Evolutionary conservation across 2,113 vertebrate genomes (phyloP).

Genomic region (Heliornis fulica): DNA sequence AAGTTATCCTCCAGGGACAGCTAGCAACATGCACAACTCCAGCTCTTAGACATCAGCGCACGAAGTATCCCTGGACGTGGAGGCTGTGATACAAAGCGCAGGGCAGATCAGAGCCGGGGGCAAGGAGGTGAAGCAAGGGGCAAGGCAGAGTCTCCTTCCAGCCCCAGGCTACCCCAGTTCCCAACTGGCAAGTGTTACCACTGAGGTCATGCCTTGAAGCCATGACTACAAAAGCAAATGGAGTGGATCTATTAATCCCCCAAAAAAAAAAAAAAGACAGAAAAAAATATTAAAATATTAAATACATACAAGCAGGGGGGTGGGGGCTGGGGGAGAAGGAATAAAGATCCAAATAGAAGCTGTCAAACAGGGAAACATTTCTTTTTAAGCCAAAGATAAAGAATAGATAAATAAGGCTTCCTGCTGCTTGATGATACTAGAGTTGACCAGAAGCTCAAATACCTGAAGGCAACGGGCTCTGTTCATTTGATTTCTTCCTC

Average conservation of each 20-base stretch:
- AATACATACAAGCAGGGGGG: background rate
- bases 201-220: background rate
- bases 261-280: too few relatives aligned
- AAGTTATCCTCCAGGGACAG: slow-evolving; percentile 43
- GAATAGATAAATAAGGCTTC: background rate
- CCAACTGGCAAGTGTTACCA: background rate
- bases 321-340: too few relatives aligned
- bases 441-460: background rate
- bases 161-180: background rate
- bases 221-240: background rate
- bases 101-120: background rate
- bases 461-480: background rate
- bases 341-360: background rate
- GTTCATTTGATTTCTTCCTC: background rate
- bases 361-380: background rate
- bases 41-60: background rate
- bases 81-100: background rate
- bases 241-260: background rate
- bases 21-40: background rate
- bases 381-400: background rate
- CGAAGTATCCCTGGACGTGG: background rate
- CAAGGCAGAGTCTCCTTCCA: background rate
- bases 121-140: background rate
- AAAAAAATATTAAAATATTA: background rate
- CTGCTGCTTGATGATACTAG: background rate